phyloP scores from a whole-genome alignment of 1,140 invertebrate genomes.

The Platyscapa corneri region DNA sequence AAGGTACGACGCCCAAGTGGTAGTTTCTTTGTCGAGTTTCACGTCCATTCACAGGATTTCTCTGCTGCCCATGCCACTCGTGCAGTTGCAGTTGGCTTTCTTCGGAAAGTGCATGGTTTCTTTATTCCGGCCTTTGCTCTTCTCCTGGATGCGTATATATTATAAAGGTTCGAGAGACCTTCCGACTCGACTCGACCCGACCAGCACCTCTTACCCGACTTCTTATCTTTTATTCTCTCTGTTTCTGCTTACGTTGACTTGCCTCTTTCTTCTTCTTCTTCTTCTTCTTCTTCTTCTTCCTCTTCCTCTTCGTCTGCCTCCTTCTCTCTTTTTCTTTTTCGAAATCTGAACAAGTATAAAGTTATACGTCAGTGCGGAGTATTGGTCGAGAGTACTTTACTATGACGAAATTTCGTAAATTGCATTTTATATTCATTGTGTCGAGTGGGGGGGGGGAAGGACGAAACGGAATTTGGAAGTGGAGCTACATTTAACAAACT shows the following conservation, averaged over 20 bases:
- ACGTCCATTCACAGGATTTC: conserved; percentile 40
- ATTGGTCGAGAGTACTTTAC: background rate
- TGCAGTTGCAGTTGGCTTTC: conserved; percentile 5
- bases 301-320: too few species aligned
- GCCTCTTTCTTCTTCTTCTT: background rate
- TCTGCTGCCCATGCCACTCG: background rate
- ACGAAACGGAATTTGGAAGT: background rate
- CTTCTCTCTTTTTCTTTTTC: too few species aligned
- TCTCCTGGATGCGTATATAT: too few species aligned
- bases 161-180: too few species aligned
- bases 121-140: conserved; percentile 10
- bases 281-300: too few species aligned
- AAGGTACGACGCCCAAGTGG: background rate
- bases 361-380: background rate
- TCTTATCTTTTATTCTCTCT: too few species aligned
- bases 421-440: background rate
- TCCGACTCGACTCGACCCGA: too few species aligned
- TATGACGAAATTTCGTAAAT: background rate
- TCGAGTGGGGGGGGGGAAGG: background rate
- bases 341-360: background rate
- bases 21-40: conserved; percentile 32
- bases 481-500: background rate
- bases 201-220: too few species aligned
- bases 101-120: conserved; percentile 2
- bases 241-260: too few species aligned